phyloP scores from a whole-genome alignment of 2,888 invertebrate species.

The Eristalinus sepulchralis region DNA sequence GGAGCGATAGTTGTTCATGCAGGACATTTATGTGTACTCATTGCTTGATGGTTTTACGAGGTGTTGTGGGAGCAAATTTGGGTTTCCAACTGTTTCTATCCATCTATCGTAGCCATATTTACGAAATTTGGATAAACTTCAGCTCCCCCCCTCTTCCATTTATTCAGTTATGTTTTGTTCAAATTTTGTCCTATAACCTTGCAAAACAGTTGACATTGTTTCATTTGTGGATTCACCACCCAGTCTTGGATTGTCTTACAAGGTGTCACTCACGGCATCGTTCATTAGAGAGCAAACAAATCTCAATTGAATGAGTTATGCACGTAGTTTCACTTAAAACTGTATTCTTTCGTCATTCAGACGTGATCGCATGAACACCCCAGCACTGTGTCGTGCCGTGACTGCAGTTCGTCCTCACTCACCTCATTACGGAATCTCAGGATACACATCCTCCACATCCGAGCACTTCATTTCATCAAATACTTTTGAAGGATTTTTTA shows the following conservation, averaged over 20 bases:
- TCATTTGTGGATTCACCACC: neutral
- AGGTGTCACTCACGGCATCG: neutral
- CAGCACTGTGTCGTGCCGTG: neutral
- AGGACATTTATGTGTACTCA: no score
- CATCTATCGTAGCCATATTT: no score
- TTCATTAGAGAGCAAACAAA: neutral
- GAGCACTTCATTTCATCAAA: constrained; percentile 35
- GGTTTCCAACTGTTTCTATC: no score
- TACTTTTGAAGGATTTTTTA: constrained; percentile 36
- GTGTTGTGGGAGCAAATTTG: no score
- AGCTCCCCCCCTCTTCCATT: no score
- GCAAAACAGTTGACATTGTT: neutral
- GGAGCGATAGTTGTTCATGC: no score
- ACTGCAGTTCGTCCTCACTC: neutral
- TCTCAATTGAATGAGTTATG: neutral
- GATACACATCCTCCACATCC: constrained; percentile 2
- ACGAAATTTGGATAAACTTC: no score
- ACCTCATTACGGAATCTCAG: constrained; percentile 23
- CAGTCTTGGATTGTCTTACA: neutral
- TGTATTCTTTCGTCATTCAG: neutral
- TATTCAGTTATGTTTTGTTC: no score
- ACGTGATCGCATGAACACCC: constrained; percentile 4
- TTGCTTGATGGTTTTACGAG: no score
- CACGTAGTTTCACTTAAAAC: neutral
- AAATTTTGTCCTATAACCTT: no score